Evolutionary conservation across 2,113 vertebrate genomes (phyloP).

Genomic region (Peucedramus taeniatus): DNA sequence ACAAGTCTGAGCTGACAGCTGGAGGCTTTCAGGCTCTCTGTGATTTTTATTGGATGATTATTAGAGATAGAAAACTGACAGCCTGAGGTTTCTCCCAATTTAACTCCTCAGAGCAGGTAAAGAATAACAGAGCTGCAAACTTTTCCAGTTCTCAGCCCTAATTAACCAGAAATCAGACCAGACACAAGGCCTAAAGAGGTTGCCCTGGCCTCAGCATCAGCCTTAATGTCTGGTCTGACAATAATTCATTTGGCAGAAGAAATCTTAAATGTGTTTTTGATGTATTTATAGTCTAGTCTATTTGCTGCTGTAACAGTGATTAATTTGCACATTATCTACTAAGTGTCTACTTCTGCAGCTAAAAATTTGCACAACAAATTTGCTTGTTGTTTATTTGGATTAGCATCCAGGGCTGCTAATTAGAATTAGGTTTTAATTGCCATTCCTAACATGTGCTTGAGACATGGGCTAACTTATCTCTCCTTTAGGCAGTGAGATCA

Average conservation of each 20-base stretch:
- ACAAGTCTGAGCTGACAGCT: neutral
- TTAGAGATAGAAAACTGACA: neutral
- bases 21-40: neutral
- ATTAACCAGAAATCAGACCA: neutral
- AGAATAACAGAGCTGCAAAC: neutral
- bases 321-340: neutral
- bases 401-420: neutral
- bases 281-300: neutral
- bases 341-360: neutral
- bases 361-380: neutral
- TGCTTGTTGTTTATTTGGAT: neutral
- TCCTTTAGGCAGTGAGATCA: neutral
- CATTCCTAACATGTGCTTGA: neutral
- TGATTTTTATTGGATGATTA: neutral
- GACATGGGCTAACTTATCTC: neutral
- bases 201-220: neutral
- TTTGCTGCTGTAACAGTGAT: neutral
- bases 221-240: neutral
- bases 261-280: neutral
- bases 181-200: neutral
- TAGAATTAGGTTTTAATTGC: neutral
- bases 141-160: neutral
- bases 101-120: neutral
- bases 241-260: neutral
- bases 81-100: neutral